These are phyloP conservation scores for Cranoglanis bouderius DNA, from an alignment of 2,113 vertebrate species.

Conservation along the genomic window DNA sequence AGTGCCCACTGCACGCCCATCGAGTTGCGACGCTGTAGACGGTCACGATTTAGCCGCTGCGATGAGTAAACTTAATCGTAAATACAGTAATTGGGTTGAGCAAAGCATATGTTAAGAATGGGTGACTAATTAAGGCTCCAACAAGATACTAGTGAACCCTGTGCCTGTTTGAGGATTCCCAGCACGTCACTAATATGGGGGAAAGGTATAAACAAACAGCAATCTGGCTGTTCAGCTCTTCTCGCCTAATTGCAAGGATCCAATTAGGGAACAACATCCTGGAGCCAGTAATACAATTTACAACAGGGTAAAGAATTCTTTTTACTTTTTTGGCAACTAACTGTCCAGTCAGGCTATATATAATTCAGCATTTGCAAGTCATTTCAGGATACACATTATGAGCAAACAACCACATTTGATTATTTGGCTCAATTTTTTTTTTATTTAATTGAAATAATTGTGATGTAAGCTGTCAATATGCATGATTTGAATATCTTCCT, in stretches of 20 bases:
- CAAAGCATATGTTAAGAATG: constrained; percentile 55
- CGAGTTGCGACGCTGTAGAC: background rate
- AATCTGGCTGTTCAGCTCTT: constrained; percentile 61
- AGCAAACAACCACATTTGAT: constrained; percentile 1
- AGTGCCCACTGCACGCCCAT: constrained; percentile 26
- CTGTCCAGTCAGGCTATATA: constrained; percentile 27
- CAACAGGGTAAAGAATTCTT: constrained; percentile 38
- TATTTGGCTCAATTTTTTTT: constrained; percentile 2
- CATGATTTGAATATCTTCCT: background rate
- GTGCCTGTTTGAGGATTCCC: constrained; percentile 56
- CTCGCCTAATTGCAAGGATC: constrained; percentile 59
- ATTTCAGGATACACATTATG: constrained; percentile 33
- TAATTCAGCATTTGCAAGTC: constrained; percentile 36
- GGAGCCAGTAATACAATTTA: constrained; percentile 57
- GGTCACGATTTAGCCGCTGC: constrained; percentile 37
- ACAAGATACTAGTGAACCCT: constrained; percentile 41
- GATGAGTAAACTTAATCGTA: constrained; percentile 48
- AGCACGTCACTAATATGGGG: constrained; percentile 58
- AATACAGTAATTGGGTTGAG: constrained; percentile 48
- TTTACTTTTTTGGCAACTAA: background rate
- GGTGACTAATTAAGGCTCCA: constrained; percentile 57
- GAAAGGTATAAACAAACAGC: constrained; percentile 62
- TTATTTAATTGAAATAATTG: background rate
- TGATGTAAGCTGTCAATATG: background rate
- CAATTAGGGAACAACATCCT: constrained; percentile 59